Conservation (phyloP, 2,888 invertebrate genomes). For the Panzeria rudis region DNA sequence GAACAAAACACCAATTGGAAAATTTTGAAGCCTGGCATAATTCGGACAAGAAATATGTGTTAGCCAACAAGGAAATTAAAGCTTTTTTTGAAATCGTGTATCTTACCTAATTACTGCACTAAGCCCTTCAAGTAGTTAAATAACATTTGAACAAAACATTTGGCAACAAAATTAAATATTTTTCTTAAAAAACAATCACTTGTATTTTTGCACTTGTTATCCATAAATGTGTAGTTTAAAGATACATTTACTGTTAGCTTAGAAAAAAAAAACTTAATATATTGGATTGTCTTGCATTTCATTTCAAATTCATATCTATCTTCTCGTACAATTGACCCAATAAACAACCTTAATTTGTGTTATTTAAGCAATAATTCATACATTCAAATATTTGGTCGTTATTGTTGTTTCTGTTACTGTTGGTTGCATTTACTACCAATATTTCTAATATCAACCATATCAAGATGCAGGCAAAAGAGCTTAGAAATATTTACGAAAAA, state of each 20-base stretch:
- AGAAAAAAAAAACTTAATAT: not conserved
- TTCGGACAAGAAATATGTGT: no score
- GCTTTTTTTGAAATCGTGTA: not conserved
- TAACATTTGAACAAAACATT: slow-evolving; percentile 43
- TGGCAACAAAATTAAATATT: not conserved
- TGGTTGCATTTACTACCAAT: slow-evolving; percentile 56
- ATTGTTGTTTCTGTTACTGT: slow-evolving; percentile 10
- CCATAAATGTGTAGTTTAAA: slow-evolving; percentile 15
- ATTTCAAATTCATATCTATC: slow-evolving; percentile 61
- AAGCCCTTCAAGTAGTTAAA: slow-evolving; percentile 36
- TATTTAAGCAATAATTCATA: slow-evolving; percentile 68
- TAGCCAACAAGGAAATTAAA: no score
- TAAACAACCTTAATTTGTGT: slow-evolving; percentile 74
- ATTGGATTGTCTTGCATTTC: slow-evolving; percentile 52
- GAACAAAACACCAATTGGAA: no score
- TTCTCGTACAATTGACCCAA: slow-evolving; percentile 74
- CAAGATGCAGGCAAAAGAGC: slow-evolving; percentile 69
- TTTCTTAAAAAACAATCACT: slow-evolving; percentile 26
- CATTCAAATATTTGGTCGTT: slow-evolving; percentile 57
- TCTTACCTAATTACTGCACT: not conserved
- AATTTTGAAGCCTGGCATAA: no score
- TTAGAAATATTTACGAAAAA: slow-evolving; percentile 35
- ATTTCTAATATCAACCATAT: slow-evolving; percentile 70
- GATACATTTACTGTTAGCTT: not conserved
- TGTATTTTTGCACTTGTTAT: slow-evolving; percentile 47